Percentiles rank a stretch among this genome's conserved stretches.
phyloP scores from a whole-genome alignment of 2,797 vertebrate genomes.

The Myripristis murdjan region DNA sequence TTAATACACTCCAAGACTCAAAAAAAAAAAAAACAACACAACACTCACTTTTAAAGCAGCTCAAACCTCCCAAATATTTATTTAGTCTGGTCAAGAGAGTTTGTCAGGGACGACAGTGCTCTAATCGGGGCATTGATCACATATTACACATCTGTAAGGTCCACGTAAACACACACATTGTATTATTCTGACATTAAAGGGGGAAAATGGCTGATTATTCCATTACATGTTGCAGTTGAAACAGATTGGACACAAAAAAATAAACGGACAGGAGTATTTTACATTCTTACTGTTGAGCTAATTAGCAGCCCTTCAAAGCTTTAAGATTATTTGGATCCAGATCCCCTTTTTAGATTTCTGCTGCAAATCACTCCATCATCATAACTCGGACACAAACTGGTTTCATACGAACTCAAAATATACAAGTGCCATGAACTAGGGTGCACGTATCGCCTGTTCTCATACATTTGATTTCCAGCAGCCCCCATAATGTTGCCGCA shows the following conservation, averaged over 20 bases:
- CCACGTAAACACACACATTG: neutral
- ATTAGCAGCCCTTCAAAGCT: slow-evolving; percentile 24
- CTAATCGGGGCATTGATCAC: neutral
- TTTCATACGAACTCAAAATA: no score
- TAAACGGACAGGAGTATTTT: neutral
- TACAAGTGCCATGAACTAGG: neutral
- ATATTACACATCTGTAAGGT: neutral
- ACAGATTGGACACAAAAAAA: neutral
- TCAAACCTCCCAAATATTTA: neutral
- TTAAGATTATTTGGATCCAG: neutral
- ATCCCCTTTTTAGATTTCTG: neutral
- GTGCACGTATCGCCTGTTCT: neutral
- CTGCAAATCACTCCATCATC: neutral
- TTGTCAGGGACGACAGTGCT: neutral
- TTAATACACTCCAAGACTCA: no score
- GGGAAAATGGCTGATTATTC: neutral
- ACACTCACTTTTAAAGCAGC: no score
- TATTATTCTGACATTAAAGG: neutral
- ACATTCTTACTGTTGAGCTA: slow-evolving; percentile 23
- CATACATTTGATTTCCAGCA: neutral
- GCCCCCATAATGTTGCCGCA: neutral
- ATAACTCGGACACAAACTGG: neutral
- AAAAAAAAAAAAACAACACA: no score
- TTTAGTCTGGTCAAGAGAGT: neutral
- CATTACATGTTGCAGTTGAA: no score